Evolutionary conservation across 2,888 invertebrate species (phyloP), one percentile per base, ranked within the genome.

Genomic region (Melinopterus prodromus): DNA sequence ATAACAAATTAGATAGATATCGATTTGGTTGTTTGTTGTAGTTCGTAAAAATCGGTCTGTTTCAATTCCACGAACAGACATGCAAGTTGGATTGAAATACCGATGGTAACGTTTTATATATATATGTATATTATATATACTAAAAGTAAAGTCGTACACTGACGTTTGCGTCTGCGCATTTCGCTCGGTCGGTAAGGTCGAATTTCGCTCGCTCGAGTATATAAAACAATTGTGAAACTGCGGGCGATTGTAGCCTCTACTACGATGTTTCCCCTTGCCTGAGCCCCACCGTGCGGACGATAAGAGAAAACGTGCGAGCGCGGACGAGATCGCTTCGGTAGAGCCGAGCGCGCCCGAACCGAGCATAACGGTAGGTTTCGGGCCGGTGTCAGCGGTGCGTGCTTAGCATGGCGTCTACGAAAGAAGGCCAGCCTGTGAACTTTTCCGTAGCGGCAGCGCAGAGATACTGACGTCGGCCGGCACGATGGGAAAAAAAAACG

Each of bases 371-470:
- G 9, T 53, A 7, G 53, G 9, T 26, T 26, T 53, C 53, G 53
- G 53, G 12, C 53, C 53, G 53, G 53, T 12, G 1, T 53, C 1
- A 26, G 26, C 53, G 53, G 53, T 9, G 9, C 9, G 9, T 4
- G 2, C 53, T 53, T 53, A 53, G 53, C 53, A 53, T 53, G 80
- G 77, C 78, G 71, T 71, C 71, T 76, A 70, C 79, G 85, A 88
- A 89, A 88, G 88, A 88, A 89, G 88, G 88, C 88, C 88, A 88
- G 85, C 85, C 86, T 85, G 84, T 87, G 88, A 88, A 88, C 88
- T 88, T 88, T 88, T 87, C 87, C 84, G 86, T 85, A 84, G 84
- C 86, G 85, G 85, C 85, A 86, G 86, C 86, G 86, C 86, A 85
- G 84, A 86, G 85, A 85, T 85, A 86, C 86, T 86, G 86, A 84